These are phyloP conservation scores for Troilus luridus DNA, from an alignment of 2,888 invertebrate species.

Conservation along the genomic window DNA sequence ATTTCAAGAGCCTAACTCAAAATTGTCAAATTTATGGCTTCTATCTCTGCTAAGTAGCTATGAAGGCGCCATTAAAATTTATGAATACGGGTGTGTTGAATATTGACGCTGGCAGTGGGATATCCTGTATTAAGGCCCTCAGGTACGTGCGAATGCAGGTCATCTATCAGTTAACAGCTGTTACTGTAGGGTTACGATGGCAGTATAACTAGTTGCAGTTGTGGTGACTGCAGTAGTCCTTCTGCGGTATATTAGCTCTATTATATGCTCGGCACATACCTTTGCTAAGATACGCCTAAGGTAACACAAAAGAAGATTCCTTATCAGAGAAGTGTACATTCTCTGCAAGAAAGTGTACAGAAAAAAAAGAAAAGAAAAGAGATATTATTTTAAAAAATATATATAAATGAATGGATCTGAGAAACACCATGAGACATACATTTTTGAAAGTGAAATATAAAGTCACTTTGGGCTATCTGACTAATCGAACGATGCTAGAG, in stretches of 20 bases:
- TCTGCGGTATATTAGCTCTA: not conserved
- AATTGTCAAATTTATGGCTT: too few relatives aligned
- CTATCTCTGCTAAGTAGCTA: too few relatives aligned
- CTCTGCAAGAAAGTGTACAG: not conserved
- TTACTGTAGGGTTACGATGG: not conserved
- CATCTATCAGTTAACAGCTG: constrained; percentile 14
- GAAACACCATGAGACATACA: too few relatives aligned
- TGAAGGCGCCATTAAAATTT: too few relatives aligned
- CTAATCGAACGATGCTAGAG: too few relatives aligned
- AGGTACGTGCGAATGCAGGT: not conserved
- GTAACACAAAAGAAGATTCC: not conserved
- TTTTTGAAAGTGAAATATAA: too few relatives aligned
- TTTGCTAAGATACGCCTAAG: not conserved
- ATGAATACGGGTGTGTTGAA: not conserved
- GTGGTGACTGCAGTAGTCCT: constrained; percentile 8
- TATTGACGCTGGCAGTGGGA: not conserved
- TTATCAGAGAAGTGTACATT: too few relatives aligned
- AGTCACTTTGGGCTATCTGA: too few relatives aligned
- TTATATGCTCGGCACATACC: not conserved
- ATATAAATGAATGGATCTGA: too few relatives aligned
- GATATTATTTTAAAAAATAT: too few relatives aligned
- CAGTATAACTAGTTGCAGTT: not conserved
- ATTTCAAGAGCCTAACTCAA: too few relatives aligned
- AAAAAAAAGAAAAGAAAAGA: not conserved
- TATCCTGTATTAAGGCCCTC: not conserved